Base-by-base conservation (phyloP, 1,140 invertebrate genomes). In the Pissodes strobi region DNA sequence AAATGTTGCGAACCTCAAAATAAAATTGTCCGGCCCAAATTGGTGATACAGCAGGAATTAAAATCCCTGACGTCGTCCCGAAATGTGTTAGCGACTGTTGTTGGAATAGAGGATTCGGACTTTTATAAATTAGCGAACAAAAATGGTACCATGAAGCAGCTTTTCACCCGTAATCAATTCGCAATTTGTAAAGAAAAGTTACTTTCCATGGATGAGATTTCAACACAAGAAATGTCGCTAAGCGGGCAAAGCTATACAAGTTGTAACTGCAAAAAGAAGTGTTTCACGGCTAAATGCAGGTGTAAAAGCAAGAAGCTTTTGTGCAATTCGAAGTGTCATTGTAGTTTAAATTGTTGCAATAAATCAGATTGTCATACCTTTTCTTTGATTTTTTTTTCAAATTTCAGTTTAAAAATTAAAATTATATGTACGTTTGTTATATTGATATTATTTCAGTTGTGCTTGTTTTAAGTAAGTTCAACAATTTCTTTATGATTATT, bases 31-130 rank as follows among this genome's bases (percentile, higher is more conserved):
- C 4, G 2, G 34, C 17, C n/a, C 59, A 65, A 13, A 39, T 60
- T 46, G 68, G 60, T 64, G 60, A 67, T 18, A 69, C 27, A 46
- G 48, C 67, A 13, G 64, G 22, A 39, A 25, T 67, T 59, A 53
- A 37, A 25, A 61, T 69, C 49, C 67, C 64, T 21, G 59, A 67
- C 49, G 59, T 48, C 8, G 45, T 23, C 22, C 15, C 19, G 49
- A 62, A 18, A 55, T 55, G 39, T 12, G 39, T 41, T 41, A n/a
- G n/a, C n/a, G n/a, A n/a, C n/a, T n/a, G n/a, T 46, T 46, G 43
- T 46, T 46, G 43, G 38, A 58, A 2, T 43, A 58, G 18, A 56
- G 15, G 34, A n/a, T 30, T 49, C 45, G 8, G 45, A 49, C 18
- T 60, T 27, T 51, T 64, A 64, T 38, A 58, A 58, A 48, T 45